phyloP scores from a whole-genome alignment of 2,797 vertebrate genomes.

The Phaenicophaeus curvirostris region DNA sequence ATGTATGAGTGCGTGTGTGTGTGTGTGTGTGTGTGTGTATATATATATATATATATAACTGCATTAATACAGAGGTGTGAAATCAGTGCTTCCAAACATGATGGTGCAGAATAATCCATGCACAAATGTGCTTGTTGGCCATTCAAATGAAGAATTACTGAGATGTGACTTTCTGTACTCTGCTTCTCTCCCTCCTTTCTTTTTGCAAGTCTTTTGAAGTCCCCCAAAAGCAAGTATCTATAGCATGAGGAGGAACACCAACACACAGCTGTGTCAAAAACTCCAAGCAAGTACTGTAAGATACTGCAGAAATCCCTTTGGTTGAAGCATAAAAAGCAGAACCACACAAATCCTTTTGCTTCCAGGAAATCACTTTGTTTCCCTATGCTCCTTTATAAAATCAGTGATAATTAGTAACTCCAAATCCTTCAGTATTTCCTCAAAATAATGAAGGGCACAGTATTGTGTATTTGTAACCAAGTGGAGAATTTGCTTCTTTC shows the following conservation, averaged over 20 bases:
- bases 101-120: not conserved
- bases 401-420: not conserved
- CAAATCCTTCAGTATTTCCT: slow-evolving; percentile 2
- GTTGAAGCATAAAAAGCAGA: not conserved
- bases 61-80: not conserved
- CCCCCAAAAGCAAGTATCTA: not conserved
- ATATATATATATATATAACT: not conserved
- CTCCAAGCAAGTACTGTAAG: not conserved
- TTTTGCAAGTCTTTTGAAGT: not conserved
- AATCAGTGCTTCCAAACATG: not conserved
- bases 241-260: not conserved
- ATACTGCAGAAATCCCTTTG: not conserved
- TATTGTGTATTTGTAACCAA: not conserved
- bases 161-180: not conserved
- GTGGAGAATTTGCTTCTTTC: not conserved
- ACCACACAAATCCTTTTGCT: not conserved
- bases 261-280: not conserved
- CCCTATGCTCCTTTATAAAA: no score
- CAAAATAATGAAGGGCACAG: not conserved
- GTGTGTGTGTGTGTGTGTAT: no score
- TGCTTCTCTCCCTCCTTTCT: not conserved
- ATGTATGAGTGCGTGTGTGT: no score
- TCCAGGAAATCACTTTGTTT: slow-evolving; percentile 9
- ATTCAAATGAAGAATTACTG: not conserved
- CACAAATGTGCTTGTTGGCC: not conserved